Conservation (phyloP, 2,113 vertebrate species). For the Poecilia latipinna region DNA sequence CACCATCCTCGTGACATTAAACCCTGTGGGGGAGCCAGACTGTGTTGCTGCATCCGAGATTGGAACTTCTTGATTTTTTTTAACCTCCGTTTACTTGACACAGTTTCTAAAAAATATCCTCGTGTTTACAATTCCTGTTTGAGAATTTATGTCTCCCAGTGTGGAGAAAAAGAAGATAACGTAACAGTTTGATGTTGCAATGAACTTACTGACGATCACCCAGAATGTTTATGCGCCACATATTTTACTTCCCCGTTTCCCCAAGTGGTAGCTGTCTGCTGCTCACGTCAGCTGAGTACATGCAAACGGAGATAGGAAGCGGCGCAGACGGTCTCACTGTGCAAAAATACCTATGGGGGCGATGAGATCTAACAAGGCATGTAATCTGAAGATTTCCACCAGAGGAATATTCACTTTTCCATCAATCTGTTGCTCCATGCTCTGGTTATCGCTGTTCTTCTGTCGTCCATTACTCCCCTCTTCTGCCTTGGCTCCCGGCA, state of each 20-base stretch:
- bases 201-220: conserved; percentile 21
- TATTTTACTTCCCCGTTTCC: conserved; percentile 29
- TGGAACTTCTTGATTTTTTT: not conserved
- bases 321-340: conserved; percentile 25
- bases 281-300: conserved; percentile 39
- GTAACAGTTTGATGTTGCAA: not conserved
- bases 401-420: conserved; percentile 66
- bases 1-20: not conserved
- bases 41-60: not conserved
- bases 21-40: not conserved
- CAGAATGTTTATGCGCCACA: conserved; percentile 5
- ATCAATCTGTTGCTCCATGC: conserved; percentile 56
- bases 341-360: conserved; percentile 56
- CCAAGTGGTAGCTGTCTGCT: conserved; percentile 27
- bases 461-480: conserved; percentile 20
- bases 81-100: not conserved
- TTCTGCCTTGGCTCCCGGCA: conserved; percentile 16
- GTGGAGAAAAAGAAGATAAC: conserved; percentile 1
- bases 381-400: conserved; percentile 68
- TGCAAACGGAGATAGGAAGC: conserved; percentile 27
- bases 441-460: conserved; percentile 40
- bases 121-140: not conserved
- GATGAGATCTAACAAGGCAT: conserved; percentile 65
- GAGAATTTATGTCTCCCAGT: not conserved
- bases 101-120: not conserved